Evolutionary conservation across 2,113 vertebrate species (phyloP), one percentile per base, ranked within the genome.

Genomic region (Lota lota): DNA sequence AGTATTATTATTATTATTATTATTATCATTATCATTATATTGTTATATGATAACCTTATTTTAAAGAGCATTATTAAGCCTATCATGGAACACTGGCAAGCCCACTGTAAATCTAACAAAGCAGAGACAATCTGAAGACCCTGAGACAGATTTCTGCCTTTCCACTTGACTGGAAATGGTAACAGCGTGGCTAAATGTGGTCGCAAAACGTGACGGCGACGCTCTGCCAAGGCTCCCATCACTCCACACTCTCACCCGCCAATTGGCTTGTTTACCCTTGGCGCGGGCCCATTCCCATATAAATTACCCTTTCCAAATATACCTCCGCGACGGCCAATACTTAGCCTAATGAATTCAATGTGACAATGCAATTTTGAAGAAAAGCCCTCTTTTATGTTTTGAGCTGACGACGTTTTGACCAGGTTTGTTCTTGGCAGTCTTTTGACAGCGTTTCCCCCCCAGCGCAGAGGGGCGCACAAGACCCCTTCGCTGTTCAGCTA

Each of bases 141-240:
- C 72, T 75, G 77, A 83, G 86, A 79, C 85, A 83, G 87, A 82
- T 82, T 88, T 85, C 40, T 75, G 80, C 75, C 75, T 81, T 83
- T 90, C 85, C 89, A 83, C 88, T 87, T 84, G 83, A 87, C 88
- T 86, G 75, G 69, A 82, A 67, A 74, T 67, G 80, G 80, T 74
- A 90, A 19, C 89, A 90, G 91, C 89, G 72, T 84, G 90, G 79
- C 84, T 91, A 91, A 92, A 90, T 79, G 87, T 89, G 88, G 77
- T 79, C 86, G 86, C 87, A 88, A 84, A 89, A 87, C 87, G 89
- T 89, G 89, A 76, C 83, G 85, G 84, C 67, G 64, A 74, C 64
- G 75, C 76, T 14, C 61, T 90, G 90, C 92, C 90, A 93, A 85
- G 77, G 79, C 84, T 83, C 56, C 63, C 63, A 18, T 65, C 73